Percentiles rank a stretch among this genome's conserved stretches.
Conservation (phyloP, 2,797 vertebrate species). For the Eidolon dupreanum region DNA sequence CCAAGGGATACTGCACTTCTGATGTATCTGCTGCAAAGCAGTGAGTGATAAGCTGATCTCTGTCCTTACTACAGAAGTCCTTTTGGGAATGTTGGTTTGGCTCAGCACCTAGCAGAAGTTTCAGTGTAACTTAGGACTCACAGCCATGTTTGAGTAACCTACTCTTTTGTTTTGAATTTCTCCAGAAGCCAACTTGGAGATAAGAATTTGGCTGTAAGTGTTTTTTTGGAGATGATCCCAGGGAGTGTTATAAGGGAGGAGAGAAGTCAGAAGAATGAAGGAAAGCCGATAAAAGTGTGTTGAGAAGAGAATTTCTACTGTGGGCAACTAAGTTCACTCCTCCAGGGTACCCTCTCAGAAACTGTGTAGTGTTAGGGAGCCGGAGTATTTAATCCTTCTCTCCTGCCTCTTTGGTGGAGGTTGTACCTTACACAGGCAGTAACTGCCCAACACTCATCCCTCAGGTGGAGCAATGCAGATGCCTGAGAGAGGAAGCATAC, state of each 20-base stretch:
- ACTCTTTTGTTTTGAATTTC: not conserved
- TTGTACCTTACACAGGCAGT: not conserved
- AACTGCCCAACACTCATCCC: not conserved
- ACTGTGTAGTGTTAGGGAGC: not conserved
- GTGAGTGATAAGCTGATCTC: not conserved
- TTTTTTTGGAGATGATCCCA: not conserved
- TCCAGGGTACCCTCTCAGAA: not conserved
- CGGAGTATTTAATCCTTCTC: rapidly evolving
- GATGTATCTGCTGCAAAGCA: not conserved
- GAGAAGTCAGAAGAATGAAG: not conserved
- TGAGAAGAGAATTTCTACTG: not conserved
- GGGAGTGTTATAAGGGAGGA: not conserved
- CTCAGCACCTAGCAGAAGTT: not conserved
- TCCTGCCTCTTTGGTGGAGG: not conserved
- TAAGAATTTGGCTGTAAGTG: not conserved
- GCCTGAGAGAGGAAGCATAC: not conserved
- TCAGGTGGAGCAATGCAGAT: not conserved
- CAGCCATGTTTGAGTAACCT: not conserved
- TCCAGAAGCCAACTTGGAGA: not conserved
- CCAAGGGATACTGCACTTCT: not conserved
- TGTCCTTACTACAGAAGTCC: not conserved
- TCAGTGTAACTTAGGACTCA: not conserved
- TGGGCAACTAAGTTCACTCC: not conserved
- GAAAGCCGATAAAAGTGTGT: not conserved
- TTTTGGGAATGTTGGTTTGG: not conserved